Conservation (phyloP, 37 sponge, comb jelly and placozoan species). For the Haliclona indistincta region DNA sequence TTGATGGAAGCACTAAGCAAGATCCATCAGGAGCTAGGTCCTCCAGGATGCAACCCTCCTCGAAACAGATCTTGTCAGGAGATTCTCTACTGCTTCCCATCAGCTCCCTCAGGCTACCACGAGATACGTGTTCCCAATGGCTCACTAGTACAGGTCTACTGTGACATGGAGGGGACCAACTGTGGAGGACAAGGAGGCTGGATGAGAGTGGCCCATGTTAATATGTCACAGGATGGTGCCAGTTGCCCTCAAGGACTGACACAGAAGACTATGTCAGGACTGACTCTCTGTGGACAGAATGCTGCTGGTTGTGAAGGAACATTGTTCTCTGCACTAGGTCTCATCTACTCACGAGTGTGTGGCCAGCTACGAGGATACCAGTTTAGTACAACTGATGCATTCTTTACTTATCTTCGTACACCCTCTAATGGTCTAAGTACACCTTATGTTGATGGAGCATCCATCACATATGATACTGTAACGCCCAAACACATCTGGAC, state of each 20-base stretch:
- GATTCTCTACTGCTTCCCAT: background rate
- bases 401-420: background rate
- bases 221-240: background rate
- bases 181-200: background rate
- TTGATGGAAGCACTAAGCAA: too few species aligned
- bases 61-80: too few species aligned
- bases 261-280: background rate
- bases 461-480: background rate
- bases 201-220: background rate
- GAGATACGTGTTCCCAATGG: background rate
- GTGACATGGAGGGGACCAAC: background rate
- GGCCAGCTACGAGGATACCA: background rate
- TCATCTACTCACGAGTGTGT: background rate
- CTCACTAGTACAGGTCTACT: background rate
- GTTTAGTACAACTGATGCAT: background rate
- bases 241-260: background rate
- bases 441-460: constrained; percentile 10
- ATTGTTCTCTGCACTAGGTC: background rate
- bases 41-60: too few species aligned
- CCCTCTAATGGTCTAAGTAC: background rate
- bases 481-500: constrained; percentile 9
- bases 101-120: background rate
- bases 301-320: background rate
- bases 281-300: background rate
- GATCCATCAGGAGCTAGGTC: too few species aligned